Conservation (phyloP, 2,113 vertebrate genomes). For the Saguinus imperator region DNA sequence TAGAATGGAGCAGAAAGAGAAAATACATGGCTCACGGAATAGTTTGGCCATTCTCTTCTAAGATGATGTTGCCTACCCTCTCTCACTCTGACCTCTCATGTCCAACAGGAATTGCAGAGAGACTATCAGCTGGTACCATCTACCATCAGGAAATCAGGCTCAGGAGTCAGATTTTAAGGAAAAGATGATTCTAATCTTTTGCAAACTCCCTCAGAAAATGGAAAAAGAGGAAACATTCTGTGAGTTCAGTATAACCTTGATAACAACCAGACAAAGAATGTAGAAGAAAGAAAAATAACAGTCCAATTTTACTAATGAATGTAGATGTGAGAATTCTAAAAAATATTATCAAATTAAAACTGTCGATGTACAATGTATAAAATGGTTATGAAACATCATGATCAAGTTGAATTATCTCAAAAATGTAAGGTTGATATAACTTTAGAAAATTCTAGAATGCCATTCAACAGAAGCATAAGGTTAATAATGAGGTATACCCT, state of each 20-base stretch:
- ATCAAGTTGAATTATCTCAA: not conserved
- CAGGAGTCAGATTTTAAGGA: not conserved
- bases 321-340: not conserved
- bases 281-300: not conserved
- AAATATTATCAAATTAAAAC: not conserved
- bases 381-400: not conserved
- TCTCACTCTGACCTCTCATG: not conserved
- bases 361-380: not conserved
- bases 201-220: not conserved
- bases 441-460: constrained; percentile 28
- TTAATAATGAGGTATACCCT: not conserved
- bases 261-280: not conserved
- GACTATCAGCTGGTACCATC: not conserved
- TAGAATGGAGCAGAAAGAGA: not conserved
- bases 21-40: not conserved
- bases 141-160: not conserved
- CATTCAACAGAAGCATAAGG: not conserved
- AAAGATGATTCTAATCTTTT: not conserved
- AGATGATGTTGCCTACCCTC: not conserved
- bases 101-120: not conserved
- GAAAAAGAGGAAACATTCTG: not conserved
- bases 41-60: not conserved
- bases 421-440: not conserved
- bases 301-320: not conserved
- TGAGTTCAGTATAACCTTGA: not conserved